Evolutionary conservation across 1,140 invertebrate species (phyloP), one percentile per base, ranked within the genome.

Genomic region (Zaprionus nigranus): DNA sequence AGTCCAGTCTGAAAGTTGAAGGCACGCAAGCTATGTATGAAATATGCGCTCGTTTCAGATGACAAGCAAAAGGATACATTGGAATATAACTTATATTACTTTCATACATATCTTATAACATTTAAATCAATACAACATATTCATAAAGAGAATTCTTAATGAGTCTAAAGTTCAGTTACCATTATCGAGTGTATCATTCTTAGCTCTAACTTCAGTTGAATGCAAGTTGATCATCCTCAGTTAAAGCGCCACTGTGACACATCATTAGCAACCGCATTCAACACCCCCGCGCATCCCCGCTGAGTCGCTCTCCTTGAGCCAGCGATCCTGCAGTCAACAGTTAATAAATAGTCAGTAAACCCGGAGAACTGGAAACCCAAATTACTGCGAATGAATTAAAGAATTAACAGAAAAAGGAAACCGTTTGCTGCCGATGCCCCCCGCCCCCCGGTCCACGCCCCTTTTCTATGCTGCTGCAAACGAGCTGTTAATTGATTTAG

Each of bases 401-500:
- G 78, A 68, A 73, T 72, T 60, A 51, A 57, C 54, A 62, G 64
- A 63, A 34, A 85, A 70, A 78, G 80, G 73, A 83, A 87, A 73
- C 70, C 58, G 81, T 58, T 56, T 28, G 22, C 56, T 26, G n/a
- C 54, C 54, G 22, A 17, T 11, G 24, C 17, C 17, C 17, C 17
- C 38, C n/a, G n/a, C 24, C 26, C 28, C 46, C 3, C 30, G 9
- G 0, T n/a, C n/a, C n/a, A n/a, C n/a, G n/a, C 30, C 28, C 30
- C 26, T 9, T 34, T 34, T 0, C 30, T 11, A 11, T 9, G 17
- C 66, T 71, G 66, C 62, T 60, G 77, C 81, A 85, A 87, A 90
- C 73, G 85, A 90, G 82, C 85, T 90, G 85, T 90, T 90, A 90
- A 90, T 90, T 90, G 85, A 90, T 90, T 90, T 90, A 90, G 81